phyloP scores from a whole-genome alignment of 2,888 invertebrate species.

The Ethmia dodecea region DNA sequence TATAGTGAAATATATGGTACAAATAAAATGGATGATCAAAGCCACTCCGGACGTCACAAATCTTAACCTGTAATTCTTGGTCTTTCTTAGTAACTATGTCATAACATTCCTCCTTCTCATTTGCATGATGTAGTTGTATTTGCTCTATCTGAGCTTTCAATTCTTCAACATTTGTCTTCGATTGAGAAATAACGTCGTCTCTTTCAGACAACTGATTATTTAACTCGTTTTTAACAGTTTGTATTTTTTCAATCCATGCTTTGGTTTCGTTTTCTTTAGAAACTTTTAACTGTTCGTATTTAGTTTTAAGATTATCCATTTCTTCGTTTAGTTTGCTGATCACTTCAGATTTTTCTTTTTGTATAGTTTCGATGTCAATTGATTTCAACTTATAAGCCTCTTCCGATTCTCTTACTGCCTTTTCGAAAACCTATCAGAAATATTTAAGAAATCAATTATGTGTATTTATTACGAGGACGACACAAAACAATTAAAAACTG shows the following conservation, averaged over 20 bases:
- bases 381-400: constrained; percentile 25
- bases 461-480: constrained; percentile 19
- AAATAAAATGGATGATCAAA: background rate
- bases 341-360: constrained; percentile 31
- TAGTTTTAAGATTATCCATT: constrained; percentile 31
- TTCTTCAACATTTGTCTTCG: constrained; percentile 29
- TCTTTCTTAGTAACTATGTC: constrained; percentile 36
- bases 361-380: constrained; percentile 26
- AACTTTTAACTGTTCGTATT: constrained; percentile 29
- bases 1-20: too few relatives aligned
- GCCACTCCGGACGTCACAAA: constrained; percentile 26
- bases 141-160: constrained; percentile 37
- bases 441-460: constrained; percentile 20
- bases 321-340: constrained; percentile 31
- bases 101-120: constrained; percentile 45
- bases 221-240: constrained; percentile 27
- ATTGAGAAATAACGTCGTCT: constrained; percentile 30
- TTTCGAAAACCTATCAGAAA: constrained; percentile 49
- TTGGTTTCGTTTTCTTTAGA: constrained; percentile 41
- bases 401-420: constrained; percentile 33
- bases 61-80: constrained; percentile 56
- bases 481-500: constrained; percentile 36
- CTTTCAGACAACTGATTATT: constrained; percentile 30
- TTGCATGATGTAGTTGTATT: constrained; percentile 31
- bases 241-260: constrained; percentile 33